A percentile compares a stretch with the other conserved stretches of the same genome.
These are phyloP conservation scores for Chloromyia formosa DNA, from an alignment of 2,888 invertebrate genomes.

Conservation along the genomic window DNA sequence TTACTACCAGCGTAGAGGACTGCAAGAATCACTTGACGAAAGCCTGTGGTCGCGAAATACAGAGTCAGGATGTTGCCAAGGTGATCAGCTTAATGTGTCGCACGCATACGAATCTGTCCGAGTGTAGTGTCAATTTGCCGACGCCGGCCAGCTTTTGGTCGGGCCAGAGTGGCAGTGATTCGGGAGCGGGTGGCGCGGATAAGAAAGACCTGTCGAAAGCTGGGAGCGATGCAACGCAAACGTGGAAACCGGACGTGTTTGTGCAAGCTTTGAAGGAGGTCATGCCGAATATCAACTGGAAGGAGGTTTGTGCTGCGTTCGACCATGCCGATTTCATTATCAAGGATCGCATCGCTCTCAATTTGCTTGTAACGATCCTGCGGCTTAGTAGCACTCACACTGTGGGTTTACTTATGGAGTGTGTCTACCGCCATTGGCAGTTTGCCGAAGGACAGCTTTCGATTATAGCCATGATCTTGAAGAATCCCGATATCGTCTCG, in stretches of 20 bases:
- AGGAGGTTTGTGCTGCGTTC: conserved; percentile 88
- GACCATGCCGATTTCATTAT: conserved; percentile 91
- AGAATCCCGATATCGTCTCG: conserved; percentile 92
- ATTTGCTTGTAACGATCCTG: conserved; percentile 83
- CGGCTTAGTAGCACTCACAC: conserved; percentile 80
- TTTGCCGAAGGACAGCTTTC: conserved; percentile 94
- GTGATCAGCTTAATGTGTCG: conserved; percentile 88
- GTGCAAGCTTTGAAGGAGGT: conserved; percentile 91
- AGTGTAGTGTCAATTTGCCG: conserved; percentile 77
- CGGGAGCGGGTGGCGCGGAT: conserved; percentile 62
- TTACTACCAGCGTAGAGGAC: conserved; percentile 86
- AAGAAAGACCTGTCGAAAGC: conserved; percentile 67
- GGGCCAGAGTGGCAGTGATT: conserved; percentile 55
- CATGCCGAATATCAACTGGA: conserved; percentile 88
- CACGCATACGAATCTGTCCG: conserved; percentile 72
- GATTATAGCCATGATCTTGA: conserved; percentile 84
- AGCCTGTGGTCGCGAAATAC: conserved; percentile 82
- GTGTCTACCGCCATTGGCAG: conserved; percentile 90
- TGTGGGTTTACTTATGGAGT: conserved; percentile 85
- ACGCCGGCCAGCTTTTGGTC: conserved; percentile 75
- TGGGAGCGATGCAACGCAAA: conserved; percentile 64
- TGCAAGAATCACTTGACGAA: conserved; percentile 86
- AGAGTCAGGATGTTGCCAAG: conserved; percentile 84
- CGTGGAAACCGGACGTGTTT: conserved; percentile 95
- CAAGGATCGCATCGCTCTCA: conserved; percentile 86